phyloP scores from a whole-genome alignment of 2,888 invertebrate genomes.

The Diplazon laetatorius region DNA sequence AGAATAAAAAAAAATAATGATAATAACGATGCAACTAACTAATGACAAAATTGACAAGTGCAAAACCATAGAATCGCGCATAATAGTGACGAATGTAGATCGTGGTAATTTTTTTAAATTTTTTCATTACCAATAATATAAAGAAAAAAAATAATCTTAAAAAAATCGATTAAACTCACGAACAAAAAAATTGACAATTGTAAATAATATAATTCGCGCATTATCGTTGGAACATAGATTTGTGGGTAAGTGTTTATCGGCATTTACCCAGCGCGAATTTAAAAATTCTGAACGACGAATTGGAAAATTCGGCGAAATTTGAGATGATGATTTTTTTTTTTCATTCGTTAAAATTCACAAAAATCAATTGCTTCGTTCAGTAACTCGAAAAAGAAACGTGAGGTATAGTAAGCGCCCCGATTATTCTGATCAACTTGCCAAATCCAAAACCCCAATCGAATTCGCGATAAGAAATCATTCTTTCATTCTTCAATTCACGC shows the following conservation, averaged over 20 bases:
- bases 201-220: conserved; percentile 19
- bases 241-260: conserved; percentile 43
- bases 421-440: conserved; percentile 59
- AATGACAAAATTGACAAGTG: neutral
- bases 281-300: conserved; percentile 18
- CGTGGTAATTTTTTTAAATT: too few species aligned
- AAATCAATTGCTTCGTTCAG: conserved; percentile 38
- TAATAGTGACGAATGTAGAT: too few species aligned
- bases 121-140: too few species aligned
- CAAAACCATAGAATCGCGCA: too few species aligned
- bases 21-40: neutral
- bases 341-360: too few species aligned
- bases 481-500: too few species aligned
- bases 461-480: neutral
- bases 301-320: too few species aligned
- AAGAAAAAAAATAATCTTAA: too few species aligned
- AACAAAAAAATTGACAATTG: conserved; percentile 33
- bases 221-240: conserved; percentile 21
- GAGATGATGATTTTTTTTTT: too few species aligned
- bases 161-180: too few species aligned
- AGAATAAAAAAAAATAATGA: conserved; percentile 18
- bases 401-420: conserved; percentile 66
- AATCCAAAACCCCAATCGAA: conserved; percentile 29
- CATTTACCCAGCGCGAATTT: conserved; percentile 43
- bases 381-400: conserved; percentile 61